phyloP scores from a whole-genome alignment of 2,888 invertebrate species.

The Oxystoma pomonae region DNA sequence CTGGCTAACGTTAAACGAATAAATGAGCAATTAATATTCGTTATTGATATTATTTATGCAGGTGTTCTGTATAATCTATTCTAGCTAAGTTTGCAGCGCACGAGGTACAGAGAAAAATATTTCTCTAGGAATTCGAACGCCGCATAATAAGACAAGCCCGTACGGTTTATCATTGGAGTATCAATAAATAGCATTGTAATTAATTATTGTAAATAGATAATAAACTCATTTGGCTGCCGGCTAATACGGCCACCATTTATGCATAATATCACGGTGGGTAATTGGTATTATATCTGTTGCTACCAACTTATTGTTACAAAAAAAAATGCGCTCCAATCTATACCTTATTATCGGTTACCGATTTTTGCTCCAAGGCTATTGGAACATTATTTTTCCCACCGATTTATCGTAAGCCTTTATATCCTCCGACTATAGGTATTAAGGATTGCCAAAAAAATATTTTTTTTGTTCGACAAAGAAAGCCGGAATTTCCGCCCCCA shows the following conservation, averaged over 20 bases:
- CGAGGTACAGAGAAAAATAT: not conserved
- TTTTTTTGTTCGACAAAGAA: too few species aligned
- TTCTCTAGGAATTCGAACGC: not conserved
- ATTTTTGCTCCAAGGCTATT: not conserved
- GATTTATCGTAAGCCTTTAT: not conserved
- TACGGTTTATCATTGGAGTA: slow-evolving; percentile 1
- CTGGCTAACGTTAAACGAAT: not conserved
- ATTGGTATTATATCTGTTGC: not conserved
- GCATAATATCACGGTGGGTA: not conserved
- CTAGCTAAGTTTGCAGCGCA: not conserved
- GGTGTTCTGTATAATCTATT: not conserved
- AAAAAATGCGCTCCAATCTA: not conserved
- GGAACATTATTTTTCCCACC: not conserved
- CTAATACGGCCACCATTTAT: not conserved
- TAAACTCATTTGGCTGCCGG: not conserved
- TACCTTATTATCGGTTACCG: not conserved
- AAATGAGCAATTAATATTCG: not conserved
- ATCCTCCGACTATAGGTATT: not conserved
- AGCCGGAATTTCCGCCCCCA: too few species aligned
- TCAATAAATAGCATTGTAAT: slow-evolving; percentile 2
- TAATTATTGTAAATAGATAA: not conserved
- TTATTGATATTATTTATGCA: not conserved
- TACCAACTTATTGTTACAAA: not conserved
- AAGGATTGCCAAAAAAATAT: too few species aligned
- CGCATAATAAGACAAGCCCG: slow-evolving; percentile 2